Evolutionary conservation across 2,113 vertebrate genomes (phyloP).

Genomic region (Zonotrichia leucophrys): DNA sequence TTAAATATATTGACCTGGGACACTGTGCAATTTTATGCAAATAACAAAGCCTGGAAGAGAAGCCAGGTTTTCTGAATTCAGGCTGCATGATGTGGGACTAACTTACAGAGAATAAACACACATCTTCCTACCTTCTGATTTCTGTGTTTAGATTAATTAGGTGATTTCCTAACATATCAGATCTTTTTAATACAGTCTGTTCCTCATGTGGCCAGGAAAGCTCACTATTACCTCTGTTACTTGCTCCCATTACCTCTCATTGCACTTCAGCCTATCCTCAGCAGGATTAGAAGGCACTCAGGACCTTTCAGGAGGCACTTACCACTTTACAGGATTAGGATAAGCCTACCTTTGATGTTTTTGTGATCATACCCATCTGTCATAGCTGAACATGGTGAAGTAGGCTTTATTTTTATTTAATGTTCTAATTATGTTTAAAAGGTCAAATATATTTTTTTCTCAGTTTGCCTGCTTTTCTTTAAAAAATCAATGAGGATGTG

Average conservation of each 20-base stretch:
- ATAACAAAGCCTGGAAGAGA: background rate
- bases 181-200: background rate
- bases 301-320: constrained; percentile 42
- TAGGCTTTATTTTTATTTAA: constrained; percentile 42
- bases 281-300: constrained; percentile 39
- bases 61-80: background rate
- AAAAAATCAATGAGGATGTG: background rate
- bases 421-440: constrained; percentile 18
- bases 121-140: background rate
- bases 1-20: background rate
- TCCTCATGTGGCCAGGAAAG: background rate
- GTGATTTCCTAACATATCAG: background rate
- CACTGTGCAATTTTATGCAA: background rate
- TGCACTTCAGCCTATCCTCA: constrained; percentile 5
- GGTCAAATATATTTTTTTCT: background rate
- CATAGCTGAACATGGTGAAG: constrained; percentile 26
- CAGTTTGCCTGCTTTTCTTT: background rate
- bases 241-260: background rate
- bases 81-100: background rate
- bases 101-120: background rate
- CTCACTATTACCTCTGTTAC: background rate
- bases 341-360: constrained; percentile 56
- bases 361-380: constrained; percentile 46
- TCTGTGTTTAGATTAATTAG: background rate
- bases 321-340: constrained; percentile 42